Conservation (phyloP, 2,113 vertebrate species). For the Eupsittula cactorum region DNA sequence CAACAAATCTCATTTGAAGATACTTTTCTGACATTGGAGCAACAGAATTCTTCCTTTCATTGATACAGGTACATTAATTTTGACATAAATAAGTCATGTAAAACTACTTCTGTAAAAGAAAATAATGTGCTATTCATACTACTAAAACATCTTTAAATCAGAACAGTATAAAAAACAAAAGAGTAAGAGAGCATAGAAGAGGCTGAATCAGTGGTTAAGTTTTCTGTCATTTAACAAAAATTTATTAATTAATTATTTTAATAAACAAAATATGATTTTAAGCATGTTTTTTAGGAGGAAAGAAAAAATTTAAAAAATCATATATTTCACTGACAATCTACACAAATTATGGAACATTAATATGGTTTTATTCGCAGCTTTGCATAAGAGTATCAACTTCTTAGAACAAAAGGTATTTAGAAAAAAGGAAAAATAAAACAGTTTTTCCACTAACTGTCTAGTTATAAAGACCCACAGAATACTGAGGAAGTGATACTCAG, state of each 20-base stretch:
- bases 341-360: neutral
- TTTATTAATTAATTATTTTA: neutral
- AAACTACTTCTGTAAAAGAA: neutral
- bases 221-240: neutral
- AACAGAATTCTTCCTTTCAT: neutral
- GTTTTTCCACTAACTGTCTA: neutral
- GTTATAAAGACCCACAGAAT: neutral
- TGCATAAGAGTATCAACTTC: neutral
- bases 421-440: neutral
- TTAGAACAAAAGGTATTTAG: neutral
- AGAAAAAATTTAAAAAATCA: neutral
- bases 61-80: neutral
- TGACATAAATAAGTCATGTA: neutral
- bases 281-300: neutral
- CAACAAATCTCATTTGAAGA: neutral
- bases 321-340: neutral
- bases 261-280: neutral
- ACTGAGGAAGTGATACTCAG: neutral
- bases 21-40: neutral
- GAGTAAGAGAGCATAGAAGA: neutral
- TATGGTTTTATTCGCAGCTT: neutral
- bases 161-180: neutral
- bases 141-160: neutral
- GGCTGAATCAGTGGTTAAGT: neutral
- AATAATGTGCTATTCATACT: neutral